Conservation (phyloP, 2,113 vertebrate genomes). For the Scomber japonicus region DNA sequence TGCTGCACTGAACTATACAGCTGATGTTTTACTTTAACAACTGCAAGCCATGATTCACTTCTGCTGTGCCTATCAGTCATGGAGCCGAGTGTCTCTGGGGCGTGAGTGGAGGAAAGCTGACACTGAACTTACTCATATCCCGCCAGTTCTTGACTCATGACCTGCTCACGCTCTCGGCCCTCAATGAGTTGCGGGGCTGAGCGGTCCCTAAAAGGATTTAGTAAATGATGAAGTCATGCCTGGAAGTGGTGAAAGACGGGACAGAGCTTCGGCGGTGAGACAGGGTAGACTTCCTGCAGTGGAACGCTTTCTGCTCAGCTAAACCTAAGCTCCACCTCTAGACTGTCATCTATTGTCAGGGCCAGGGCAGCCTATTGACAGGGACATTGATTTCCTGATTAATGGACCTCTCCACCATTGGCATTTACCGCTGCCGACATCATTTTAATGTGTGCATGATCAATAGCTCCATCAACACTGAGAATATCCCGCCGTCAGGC, state of each 20-base stretch:
- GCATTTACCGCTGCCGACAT: constrained; percentile 88
- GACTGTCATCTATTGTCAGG: constrained; percentile 85
- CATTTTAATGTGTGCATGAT: constrained; percentile 93
- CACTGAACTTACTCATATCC: constrained; percentile 52
- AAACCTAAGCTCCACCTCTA: constrained; percentile 66
- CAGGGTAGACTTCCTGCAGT: constrained; percentile 29
- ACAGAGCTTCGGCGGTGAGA: constrained; percentile 58
- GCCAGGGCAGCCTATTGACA: constrained; percentile 85
- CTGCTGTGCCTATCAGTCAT: constrained; percentile 43
- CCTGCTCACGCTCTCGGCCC: constrained; percentile 37
- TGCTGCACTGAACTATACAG: not conserved
- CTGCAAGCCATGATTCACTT: constrained; percentile 33
- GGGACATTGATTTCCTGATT: constrained; percentile 91
- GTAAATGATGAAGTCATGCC: constrained; percentile 66
- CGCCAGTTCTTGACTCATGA: constrained; percentile 60
- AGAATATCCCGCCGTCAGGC: constrained; percentile 87
- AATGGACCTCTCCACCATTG: constrained; percentile 90
- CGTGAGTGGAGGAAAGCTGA: constrained; percentile 36
- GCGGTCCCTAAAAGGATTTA: constrained; percentile 65
- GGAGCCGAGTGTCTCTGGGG: constrained; percentile 42
- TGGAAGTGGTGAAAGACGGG: constrained; percentile 34
- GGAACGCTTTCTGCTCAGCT: constrained; percentile 70
- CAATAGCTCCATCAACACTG: constrained; percentile 90
- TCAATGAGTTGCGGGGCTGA: constrained; percentile 44
- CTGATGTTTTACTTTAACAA: constrained; percentile 42